Percentiles rank a stretch among this genome's conserved stretches.
Conservation (phyloP, 2,888 invertebrate species). For the Calameuta pallipes region DNA sequence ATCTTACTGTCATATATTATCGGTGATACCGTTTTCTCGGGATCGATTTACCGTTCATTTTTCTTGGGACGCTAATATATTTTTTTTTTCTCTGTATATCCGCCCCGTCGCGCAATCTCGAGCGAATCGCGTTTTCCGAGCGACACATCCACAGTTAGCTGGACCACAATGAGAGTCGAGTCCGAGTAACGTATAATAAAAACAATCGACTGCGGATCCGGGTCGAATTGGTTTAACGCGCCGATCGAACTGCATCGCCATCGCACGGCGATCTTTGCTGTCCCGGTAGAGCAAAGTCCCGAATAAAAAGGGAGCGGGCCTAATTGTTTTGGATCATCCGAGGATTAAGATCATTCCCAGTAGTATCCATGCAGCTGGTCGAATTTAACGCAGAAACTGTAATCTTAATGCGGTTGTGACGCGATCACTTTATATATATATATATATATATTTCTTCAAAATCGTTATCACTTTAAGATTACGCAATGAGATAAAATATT, state of each 20-base stretch:
- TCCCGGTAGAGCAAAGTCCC: neutral
- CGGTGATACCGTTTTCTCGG: neutral
- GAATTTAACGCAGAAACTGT: neutral
- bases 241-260: neutral
- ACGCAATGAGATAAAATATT: no score
- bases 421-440: neutral
- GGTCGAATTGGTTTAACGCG: slow-evolving; percentile 11
- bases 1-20: neutral
- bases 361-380: neutral
- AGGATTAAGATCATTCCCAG: neutral
- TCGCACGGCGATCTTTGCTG: neutral
- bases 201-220: slow-evolving; percentile 10
- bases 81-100: neutral
- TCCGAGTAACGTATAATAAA: neutral
- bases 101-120: neutral
- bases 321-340: slow-evolving; percentile 19
- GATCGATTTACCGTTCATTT: neutral
- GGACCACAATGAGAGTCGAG: neutral
- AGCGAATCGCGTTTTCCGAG: neutral
- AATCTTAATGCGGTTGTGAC: neutral
- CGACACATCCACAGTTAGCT: neutral
- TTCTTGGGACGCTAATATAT: neutral
- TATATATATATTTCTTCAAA: no score
- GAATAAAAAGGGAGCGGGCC: slow-evolving; percentile 4
- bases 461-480: no score